These are phyloP conservation scores for Karalla daura DNA, from an alignment of 2,797 vertebrate genomes.

Conservation along the genomic window DNA sequence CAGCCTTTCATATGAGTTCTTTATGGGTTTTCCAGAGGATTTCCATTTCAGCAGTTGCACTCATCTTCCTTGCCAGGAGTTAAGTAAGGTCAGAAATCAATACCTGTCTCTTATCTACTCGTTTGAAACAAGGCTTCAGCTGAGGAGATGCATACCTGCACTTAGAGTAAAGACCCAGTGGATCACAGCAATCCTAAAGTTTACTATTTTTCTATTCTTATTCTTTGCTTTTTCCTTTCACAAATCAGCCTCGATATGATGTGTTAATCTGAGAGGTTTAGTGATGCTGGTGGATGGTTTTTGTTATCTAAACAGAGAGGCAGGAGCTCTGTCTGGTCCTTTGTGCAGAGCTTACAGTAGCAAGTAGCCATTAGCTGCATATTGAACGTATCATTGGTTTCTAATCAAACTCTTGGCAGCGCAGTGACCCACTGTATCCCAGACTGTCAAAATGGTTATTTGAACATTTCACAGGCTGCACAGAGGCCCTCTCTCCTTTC, in stretches of 20 bases:
- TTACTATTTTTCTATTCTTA: background rate
- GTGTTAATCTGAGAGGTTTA: too few species aligned
- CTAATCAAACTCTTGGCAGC: too few species aligned
- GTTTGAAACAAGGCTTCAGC: background rate
- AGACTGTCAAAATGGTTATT: background rate
- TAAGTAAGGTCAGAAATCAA: background rate
- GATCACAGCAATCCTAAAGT: background rate
- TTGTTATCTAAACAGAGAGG: background rate
- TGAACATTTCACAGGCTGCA: background rate
- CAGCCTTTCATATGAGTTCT: too few species aligned
- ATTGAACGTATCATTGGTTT: too few species aligned
- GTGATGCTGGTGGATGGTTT: background rate
- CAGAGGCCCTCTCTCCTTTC: background rate
- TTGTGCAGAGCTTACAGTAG: too few species aligned
- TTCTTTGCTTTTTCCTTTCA: too few species aligned
- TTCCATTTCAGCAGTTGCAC: background rate
- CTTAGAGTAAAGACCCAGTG: background rate
- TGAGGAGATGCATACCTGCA: background rate
- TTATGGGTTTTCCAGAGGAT: background rate
- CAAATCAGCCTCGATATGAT: too few species aligned
- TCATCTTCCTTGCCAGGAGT: too few species aligned
- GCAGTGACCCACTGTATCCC: too few species aligned
- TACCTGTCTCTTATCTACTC: background rate
- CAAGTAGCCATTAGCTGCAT: too few species aligned
- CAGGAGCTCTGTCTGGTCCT: too few species aligned